Evolutionary conservation across 2,797 vertebrate genomes (phyloP), one percentile per base, ranked within the genome.

Genomic region (Thaleichthys pacificus): DNA sequence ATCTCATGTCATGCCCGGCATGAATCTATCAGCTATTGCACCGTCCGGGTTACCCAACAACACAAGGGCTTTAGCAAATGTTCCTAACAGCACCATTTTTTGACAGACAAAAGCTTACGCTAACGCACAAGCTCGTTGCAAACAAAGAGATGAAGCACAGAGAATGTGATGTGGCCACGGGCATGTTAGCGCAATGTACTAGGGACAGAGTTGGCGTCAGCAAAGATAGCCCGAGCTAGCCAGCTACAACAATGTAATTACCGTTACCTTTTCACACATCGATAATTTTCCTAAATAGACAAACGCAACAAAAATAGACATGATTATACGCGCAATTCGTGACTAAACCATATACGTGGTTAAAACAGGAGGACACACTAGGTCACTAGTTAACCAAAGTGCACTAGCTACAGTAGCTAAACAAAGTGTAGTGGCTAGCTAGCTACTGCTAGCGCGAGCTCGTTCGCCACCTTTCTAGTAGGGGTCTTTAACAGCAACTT

Each of bases 361-460:
- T 12, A 42, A 42, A 7, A 42, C 38, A 9, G 38, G 38, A 42
- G 38, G 38, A 42, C 38, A 7, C 8, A 12, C 38, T 17, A 19
- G 6, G 51, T 54, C 15, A 87, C 89, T 89, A 89, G 92, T 91
- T 91, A 90, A 91, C 91, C 88, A 88, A 91, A 91, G 87, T 90
- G 89, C 87, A 11, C 15, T 63, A 63, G 30, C 61, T n/a, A 24
- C 24, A 24, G 24, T 24, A 38, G n/a, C 22, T 19, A 49, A 14
- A 47, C 38, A 42, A 66, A 54, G 51, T 54, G 51, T 54, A 54
- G 14, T 90, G 90, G 85, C 77, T 89, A 42, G 90, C 83, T 82
- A 81, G 81, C 68, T 66, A 66, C 67, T 15, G 17, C 66, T 32
- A 85, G 87, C 84, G 60, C 51, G 57, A 72, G 28, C 32, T 69